Base-by-base conservation (phyloP, 2,113 vertebrate species). In the Trinectes maculatus region DNA sequence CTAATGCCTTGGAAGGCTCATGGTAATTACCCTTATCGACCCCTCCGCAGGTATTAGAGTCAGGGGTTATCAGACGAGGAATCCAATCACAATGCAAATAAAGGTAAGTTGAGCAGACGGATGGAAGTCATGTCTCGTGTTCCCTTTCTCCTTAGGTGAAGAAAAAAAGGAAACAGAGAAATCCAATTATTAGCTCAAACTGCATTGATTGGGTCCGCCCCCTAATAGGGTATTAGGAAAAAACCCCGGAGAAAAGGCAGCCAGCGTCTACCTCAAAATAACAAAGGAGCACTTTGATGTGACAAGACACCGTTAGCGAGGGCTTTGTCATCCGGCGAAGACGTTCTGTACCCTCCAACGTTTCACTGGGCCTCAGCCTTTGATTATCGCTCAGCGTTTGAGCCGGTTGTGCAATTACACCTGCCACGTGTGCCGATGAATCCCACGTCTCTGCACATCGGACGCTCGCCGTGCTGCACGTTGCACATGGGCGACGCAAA, bases 21-120 rank as follows among this genome's bases (percentile, higher is more conserved):
- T 54, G 39, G 66, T 84, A 85, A 87, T 89, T 77, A 85, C 19
- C 55, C 69, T 75, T 43, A 82, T 82, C 28, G 62, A 84, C 82
- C 82, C 61, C 18, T 57, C 46, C 62, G 56, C 39, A 37, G 56
- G 42, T 64, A 61, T 66, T 3, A 12, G 64, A 77, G 59, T 64
- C 64, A 63, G 4, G 16, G 55, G 62, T 82, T 75, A 70, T 83
- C 60, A 69, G 63, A 61, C 37, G 11, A 44, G 24, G 39, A 47
- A 77, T 79, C 79, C 60, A 82, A 74, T 85, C 74, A 82, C 69
- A 62, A 76, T 74, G 70, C 46, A 81, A 62, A 80, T 73, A 43
- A 60, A 71, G 58, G 56, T 85, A 80, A 79, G 42, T 46, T 64
- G 39, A 71, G 59, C 36, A 18, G 26, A 59, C 13, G 7, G 46